These are phyloP conservation scores for Dermochelys coriacea DNA, from an alignment of 2,797 vertebrate genomes.

Conservation along the genomic window DNA sequence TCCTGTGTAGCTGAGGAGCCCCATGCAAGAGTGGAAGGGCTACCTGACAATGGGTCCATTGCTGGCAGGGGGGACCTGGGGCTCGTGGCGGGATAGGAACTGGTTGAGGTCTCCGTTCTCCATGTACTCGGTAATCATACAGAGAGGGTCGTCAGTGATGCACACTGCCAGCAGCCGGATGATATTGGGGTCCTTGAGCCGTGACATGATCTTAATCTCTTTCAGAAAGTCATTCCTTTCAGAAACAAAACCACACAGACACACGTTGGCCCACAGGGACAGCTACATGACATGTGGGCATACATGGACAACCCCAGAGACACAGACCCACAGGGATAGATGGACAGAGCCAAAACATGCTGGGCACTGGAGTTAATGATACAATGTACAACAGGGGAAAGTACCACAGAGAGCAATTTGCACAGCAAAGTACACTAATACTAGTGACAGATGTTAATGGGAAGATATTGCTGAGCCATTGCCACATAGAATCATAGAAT, in stretches of 20 bases:
- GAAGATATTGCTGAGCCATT: not conserved
- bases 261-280: slow-evolving; percentile 33
- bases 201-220: slow-evolving; percentile 99
- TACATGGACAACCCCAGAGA: not conserved
- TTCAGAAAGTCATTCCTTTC: slow-evolving; percentile 98
- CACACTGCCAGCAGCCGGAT: slow-evolving; percentile 96
- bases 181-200: slow-evolving; percentile 98
- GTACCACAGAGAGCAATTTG: not conserved
- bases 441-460: not conserved
- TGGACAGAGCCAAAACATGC: not conserved
- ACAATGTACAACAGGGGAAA: not conserved
- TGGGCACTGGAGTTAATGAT: not conserved
- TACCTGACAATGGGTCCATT: slow-evolving; percentile 88
- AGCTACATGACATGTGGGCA: not conserved
- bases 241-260: slow-evolving; percentile 47
- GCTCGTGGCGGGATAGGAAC: slow-evolving; percentile 95
- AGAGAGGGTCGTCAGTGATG: slow-evolving; percentile 93
- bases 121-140: slow-evolving; percentile 99
- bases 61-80: slow-evolving; percentile 64
- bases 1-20: not conserved
- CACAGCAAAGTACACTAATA: not conserved
- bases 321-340: slow-evolving; percentile 20
- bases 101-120: slow-evolving; percentile 99
- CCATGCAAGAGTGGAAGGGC: not conserved
- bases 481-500: not conserved